These are phyloP conservation scores for Pterocles burchelli DNA, from an alignment of 2,113 vertebrate genomes.

Conservation along the genomic window DNA sequence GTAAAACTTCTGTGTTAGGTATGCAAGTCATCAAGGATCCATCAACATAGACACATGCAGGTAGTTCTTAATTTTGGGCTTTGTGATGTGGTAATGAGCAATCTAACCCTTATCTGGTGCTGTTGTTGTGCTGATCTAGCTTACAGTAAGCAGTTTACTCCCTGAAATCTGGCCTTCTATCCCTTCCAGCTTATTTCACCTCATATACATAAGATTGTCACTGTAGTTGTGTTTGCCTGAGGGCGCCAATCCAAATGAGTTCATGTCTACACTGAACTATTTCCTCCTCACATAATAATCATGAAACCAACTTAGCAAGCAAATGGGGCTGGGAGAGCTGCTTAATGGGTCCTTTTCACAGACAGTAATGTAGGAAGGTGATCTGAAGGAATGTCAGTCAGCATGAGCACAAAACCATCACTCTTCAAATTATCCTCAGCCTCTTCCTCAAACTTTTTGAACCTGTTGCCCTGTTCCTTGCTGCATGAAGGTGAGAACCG, in stretches of 20 bases:
- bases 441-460: neutral
- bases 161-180: neutral
- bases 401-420: neutral
- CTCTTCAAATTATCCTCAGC: neutral
- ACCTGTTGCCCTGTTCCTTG: neutral
- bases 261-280: neutral
- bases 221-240: neutral
- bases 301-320: neutral
- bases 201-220: neutral
- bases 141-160: neutral
- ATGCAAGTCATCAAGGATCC: neutral
- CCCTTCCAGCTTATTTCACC: neutral
- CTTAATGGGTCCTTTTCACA: neutral
- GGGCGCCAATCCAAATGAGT: neutral
- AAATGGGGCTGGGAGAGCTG: neutral
- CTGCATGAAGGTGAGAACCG: neutral
- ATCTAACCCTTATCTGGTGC: neutral
- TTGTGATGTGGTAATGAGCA: neutral
- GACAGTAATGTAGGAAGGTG: fast-evolving
- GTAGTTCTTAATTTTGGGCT: neutral
- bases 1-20: too few species aligned
- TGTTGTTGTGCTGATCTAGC: neutral
- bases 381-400: neutral
- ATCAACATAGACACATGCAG: neutral
- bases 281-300: neutral